phyloP scores from a whole-genome alignment of 1,140 invertebrate species.

The Bemisia tabaci region DNA sequence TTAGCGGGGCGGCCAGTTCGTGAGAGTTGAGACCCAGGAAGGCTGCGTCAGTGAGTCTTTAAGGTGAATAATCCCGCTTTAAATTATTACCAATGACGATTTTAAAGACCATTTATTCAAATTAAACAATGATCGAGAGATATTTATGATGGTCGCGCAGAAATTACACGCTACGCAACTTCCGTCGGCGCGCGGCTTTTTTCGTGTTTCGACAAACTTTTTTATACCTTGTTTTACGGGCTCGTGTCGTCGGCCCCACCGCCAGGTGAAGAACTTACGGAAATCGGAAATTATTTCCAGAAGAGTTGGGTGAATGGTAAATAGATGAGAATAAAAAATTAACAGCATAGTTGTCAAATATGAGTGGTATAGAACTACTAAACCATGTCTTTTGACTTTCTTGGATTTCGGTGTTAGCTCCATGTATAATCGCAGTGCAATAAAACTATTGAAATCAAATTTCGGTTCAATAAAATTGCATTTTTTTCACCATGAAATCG shows the following conservation, averaged over 20 bases:
- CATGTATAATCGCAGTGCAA: too few species aligned
- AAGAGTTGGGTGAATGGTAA: neutral
- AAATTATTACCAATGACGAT: neutral
- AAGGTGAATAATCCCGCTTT: neutral
- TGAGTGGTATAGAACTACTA: too few species aligned
- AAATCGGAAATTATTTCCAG: neutral
- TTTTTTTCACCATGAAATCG: too few species aligned
- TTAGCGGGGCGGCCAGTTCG: neutral
- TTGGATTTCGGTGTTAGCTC: too few species aligned
- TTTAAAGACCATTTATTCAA: neutral
- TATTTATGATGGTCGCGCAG: neutral
- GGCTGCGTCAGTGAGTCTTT: neutral
- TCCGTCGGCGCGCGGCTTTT: neutral
- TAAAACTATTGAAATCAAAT: too few species aligned
- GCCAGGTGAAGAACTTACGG: neutral
- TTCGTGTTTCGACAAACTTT: neutral
- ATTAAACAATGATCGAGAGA: neutral
- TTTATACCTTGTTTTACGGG: too few species aligned
- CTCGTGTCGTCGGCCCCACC: too few species aligned
- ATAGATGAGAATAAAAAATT: neutral
- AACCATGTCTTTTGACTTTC: too few species aligned
- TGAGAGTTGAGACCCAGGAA: neutral
- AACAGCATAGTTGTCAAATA: neutral
- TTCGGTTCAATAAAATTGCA: too few species aligned
- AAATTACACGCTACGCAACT: neutral